These are phyloP conservation scores for Hypocryptadius cinnamomeus DNA, from an alignment of 2,113 vertebrate species.

Conservation along the genomic window DNA sequence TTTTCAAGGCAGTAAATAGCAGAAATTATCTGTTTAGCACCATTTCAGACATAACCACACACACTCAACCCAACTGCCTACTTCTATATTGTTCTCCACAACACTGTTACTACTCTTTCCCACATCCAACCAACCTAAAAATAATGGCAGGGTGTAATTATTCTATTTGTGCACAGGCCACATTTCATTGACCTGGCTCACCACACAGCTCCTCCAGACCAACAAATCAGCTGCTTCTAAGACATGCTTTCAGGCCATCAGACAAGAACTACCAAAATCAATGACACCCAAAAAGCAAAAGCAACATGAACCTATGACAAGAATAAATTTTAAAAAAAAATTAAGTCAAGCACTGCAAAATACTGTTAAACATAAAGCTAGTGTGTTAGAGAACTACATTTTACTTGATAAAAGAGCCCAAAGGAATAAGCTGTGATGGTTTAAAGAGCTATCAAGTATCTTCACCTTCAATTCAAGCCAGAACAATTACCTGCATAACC, in stretches of 20 bases:
- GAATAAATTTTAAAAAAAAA: neutral
- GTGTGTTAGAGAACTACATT: neutral
- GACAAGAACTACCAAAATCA: neutral
- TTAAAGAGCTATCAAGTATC: neutral
- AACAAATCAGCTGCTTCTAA: accelerated
- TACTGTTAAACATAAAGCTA: neutral
- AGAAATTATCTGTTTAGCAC: neutral
- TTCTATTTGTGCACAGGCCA: neutral
- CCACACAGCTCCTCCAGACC: neutral
- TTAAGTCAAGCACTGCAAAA: neutral
- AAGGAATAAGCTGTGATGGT: neutral
- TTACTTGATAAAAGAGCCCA: neutral
- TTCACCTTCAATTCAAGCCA: neutral
- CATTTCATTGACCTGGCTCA: neutral
- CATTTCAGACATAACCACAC: neutral
- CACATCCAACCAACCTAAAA: neutral
- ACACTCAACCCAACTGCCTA: neutral
- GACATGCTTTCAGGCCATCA: neutral
- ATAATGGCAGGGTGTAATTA: neutral
- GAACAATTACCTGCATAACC: neutral
- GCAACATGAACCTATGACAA: neutral
- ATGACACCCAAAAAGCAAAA: neutral
- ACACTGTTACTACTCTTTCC: neutral
- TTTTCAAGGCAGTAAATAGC: neutral
- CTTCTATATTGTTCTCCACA: neutral